Base-by-base conservation (phyloP, 1,140 invertebrate species). In the Nasonia giraulti region DNA sequence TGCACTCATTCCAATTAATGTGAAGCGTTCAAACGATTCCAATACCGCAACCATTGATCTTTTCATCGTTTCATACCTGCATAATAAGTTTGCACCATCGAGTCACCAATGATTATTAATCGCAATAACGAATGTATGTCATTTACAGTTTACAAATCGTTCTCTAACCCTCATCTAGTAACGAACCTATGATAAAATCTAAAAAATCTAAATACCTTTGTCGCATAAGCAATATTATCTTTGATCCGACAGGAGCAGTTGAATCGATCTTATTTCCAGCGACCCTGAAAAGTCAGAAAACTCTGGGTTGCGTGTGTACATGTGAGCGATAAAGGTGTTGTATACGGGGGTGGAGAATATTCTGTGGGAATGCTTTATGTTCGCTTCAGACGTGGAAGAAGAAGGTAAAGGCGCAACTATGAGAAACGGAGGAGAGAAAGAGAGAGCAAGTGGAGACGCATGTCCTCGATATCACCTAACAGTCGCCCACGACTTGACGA, bases 401-500 rank as follows among this genome's bases (percentile, higher is more conserved):
- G n/a, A 44, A 75, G 8, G 40, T 40, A 8, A 75, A 75, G 27
- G 5, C 27, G 27, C 69, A 73, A 20, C 55, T 20, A 73, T 73
- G 69, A 2, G 66, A 68, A 23, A n/a, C 7, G n/a, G 68, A 7
- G 23, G 27, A 17, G n/a, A n/a, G 68, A n/a, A 20, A 31, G 10
- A 73, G 68, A 31, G 31, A 31, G 23, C 10, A 23, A 40, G 2
- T 37, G 37, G 17, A 44, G 33, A 75, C 17, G 74, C 74, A 33
- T 75, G 37, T 75, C 5, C 74, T 47, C n/a, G n/a, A 75, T 75
- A 75, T 75, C 74, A 33, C 0, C 10, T 75, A 37, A 20, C 74
- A 44, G 74, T 75, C 37, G 10, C 74, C 74, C 37, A 40, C 17
- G 74, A n/a, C 74, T 75, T 75, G 74, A 75, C 37, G 74, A 44